These are phyloP conservation scores for Epirrhoe tristata DNA, from an alignment of 2,888 invertebrate genomes.

Conservation along the genomic window DNA sequence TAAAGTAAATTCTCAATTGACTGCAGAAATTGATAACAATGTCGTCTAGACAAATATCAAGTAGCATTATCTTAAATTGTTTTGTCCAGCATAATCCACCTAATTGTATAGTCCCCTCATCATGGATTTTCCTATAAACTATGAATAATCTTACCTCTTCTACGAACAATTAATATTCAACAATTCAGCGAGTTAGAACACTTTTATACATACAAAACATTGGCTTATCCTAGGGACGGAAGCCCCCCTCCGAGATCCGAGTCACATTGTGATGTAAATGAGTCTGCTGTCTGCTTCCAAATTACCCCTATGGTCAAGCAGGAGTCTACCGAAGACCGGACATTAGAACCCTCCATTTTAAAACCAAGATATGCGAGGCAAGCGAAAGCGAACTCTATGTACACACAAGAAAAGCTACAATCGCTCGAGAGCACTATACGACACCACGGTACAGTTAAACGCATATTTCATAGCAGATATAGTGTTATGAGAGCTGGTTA, in stretches of 20 bases:
- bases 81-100: slow-evolving; percentile 26
- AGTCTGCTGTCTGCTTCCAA: slow-evolving; percentile 83
- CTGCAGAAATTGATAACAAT: slow-evolving; percentile 57
- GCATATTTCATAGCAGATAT: slow-evolving; percentile 80
- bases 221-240: slow-evolving; percentile 75
- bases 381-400: slow-evolving; percentile 61
- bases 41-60: slow-evolving; percentile 55
- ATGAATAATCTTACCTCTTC: slow-evolving; percentile 43
- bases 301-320: slow-evolving; percentile 83
- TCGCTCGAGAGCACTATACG: slow-evolving; percentile 51
- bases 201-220: slow-evolving; percentile 72
- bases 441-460: slow-evolving; percentile 55
- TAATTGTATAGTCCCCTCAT: slow-evolving; percentile 33
- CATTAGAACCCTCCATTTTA: slow-evolving; percentile 82
- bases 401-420: slow-evolving; percentile 50
- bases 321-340: slow-evolving; percentile 75
- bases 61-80: slow-evolving; percentile 32
- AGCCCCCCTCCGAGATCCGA: slow-evolving; percentile 74
- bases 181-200: slow-evolving; percentile 63
- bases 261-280: slow-evolving; percentile 83
- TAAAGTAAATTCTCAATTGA: slow-evolving; percentile 51
- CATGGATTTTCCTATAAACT: slow-evolving; percentile 38
- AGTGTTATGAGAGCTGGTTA: slow-evolving; percentile 77
- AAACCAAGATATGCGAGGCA: slow-evolving; percentile 62
- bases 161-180: slow-evolving; percentile 71